A percentile compares a stretch with the other conserved stretches of the same genome.
phyloP scores from a whole-genome alignment of 2,888 invertebrate species.

The Ennomos quercinarius region DNA sequence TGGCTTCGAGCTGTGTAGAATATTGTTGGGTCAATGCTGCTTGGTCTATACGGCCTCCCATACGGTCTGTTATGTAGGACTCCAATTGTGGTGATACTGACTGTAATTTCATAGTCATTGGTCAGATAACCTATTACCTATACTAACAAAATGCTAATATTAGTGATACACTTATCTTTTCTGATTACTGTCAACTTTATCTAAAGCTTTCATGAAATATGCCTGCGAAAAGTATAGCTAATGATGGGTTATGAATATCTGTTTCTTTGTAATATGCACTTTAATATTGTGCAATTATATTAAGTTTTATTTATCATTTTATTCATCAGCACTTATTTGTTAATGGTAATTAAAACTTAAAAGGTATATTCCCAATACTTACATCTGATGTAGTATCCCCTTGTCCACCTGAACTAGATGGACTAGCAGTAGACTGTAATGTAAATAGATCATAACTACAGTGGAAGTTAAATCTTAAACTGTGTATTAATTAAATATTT shows the following conservation, averaged over 20 bases:
- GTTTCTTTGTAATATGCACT: too few relatives aligned
- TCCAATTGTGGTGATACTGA: slow-evolving; percentile 80
- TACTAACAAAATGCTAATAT: slow-evolving; percentile 3
- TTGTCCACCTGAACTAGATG: slow-evolving; percentile 73
- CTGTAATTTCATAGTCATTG: slow-evolving; percentile 55
- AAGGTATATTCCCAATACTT: slow-evolving; percentile 43
- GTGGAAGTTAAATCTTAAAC: too few relatives aligned
- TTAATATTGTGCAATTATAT: too few relatives aligned
- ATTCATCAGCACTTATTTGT: too few relatives aligned
- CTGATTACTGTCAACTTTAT: slow-evolving; percentile 10
- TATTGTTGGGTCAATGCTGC: slow-evolving; percentile 84
- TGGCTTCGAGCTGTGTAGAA: slow-evolving; percentile 85
- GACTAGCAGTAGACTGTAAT: slow-evolving; percentile 76
- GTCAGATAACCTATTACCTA: not conserved
- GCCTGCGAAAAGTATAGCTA: too few relatives aligned
- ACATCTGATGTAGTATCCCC: slow-evolving; percentile 77
- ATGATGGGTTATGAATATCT: too few relatives aligned
- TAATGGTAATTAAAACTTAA: too few relatives aligned
- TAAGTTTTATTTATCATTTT: too few relatives aligned
- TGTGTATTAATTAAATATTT: too few relatives aligned
- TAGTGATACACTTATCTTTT: not conserved
- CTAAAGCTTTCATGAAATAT: slow-evolving; percentile 10
- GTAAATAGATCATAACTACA: slow-evolving; percentile 1
- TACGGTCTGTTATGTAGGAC: slow-evolving; percentile 73
- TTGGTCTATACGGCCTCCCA: slow-evolving; percentile 73